phyloP scores from a whole-genome alignment of 2,113 vertebrate species.

The Oenanthe oenanthe region DNA sequence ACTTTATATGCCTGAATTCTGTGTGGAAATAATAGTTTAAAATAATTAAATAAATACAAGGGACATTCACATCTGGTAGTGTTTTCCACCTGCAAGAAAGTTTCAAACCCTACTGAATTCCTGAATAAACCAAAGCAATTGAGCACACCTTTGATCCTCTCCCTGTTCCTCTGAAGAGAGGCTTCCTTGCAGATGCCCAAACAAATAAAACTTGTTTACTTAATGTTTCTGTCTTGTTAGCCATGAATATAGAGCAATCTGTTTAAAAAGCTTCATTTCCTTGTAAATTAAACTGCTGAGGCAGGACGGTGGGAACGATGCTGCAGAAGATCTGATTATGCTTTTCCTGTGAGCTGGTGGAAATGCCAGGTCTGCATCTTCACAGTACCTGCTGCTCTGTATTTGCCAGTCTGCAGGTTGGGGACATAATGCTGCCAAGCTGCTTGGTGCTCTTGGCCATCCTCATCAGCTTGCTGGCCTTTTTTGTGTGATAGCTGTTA shows the following conservation, averaged over 20 bases:
- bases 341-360: background rate
- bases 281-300: background rate
- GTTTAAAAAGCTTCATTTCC: background rate
- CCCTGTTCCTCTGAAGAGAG: background rate
- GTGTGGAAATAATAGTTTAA: background rate
- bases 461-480: background rate
- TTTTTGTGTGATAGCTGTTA: background rate
- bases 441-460: rapidly evolving
- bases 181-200: background rate
- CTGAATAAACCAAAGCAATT: background rate
- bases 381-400: background rate
- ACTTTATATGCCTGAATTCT: background rate
- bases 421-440: background rate
- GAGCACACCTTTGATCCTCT: background rate
- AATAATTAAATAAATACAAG: background rate
- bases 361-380: background rate
- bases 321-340: background rate
- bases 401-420: rapidly evolving
- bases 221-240: background rate
- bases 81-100: background rate
- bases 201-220: background rate
- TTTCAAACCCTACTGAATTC: background rate
- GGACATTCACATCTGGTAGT: rapidly evolving
- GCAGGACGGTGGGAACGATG: background rate
- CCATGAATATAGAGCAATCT: background rate